Percentiles rank a stretch among this genome's conserved stretches.
These are phyloP conservation scores for Rhabdophis nuchalis DNA, from an alignment of 2,797 vertebrate genomes.

Conservation along the genomic window DNA sequence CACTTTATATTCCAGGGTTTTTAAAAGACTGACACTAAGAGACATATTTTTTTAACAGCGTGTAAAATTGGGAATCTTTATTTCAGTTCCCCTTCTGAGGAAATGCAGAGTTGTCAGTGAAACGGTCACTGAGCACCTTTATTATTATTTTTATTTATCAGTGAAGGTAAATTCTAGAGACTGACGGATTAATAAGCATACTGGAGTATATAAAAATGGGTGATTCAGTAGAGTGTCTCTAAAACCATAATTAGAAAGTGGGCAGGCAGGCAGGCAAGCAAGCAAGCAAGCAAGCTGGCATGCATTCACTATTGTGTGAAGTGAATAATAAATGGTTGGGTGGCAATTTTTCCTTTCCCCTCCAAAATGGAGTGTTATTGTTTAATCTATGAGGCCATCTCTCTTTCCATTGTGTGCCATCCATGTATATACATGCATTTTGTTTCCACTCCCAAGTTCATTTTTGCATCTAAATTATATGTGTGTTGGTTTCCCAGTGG, in stretches of 20 bases:
- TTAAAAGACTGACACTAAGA: not conserved
- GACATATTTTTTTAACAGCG: not conserved
- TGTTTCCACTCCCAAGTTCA: not conserved
- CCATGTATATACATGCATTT: conserved; percentile 40
- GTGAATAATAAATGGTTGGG: conserved; percentile 46
- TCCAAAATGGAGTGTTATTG: conserved; percentile 42
- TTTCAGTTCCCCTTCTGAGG: conserved; percentile 32
- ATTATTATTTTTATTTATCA: conserved; percentile 40
- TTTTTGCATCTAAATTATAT: conserved; percentile 18
- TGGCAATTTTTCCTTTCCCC: not conserved
- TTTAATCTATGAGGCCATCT: conserved; percentile 56
- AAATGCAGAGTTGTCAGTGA: conserved; percentile 36
- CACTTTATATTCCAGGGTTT: not conserved
- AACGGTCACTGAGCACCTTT: conserved; percentile 42
- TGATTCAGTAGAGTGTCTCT: conserved; percentile 57
- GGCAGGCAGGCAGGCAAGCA: conserved; percentile 54
- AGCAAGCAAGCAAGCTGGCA: conserved; percentile 60
- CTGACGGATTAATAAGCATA: conserved; percentile 48
- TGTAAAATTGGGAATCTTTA: conserved; percentile 25
- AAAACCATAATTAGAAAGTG: conserved; percentile 57
- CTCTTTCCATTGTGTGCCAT: conserved; percentile 52
- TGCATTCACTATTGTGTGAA: conserved; percentile 56
- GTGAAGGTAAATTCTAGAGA: conserved; percentile 34
- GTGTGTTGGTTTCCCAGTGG: conserved; percentile 14
- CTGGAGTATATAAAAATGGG: conserved; percentile 47